phyloP scores from a whole-genome alignment of 2,888 invertebrate genomes.

The Agonopterix arenella region DNA sequence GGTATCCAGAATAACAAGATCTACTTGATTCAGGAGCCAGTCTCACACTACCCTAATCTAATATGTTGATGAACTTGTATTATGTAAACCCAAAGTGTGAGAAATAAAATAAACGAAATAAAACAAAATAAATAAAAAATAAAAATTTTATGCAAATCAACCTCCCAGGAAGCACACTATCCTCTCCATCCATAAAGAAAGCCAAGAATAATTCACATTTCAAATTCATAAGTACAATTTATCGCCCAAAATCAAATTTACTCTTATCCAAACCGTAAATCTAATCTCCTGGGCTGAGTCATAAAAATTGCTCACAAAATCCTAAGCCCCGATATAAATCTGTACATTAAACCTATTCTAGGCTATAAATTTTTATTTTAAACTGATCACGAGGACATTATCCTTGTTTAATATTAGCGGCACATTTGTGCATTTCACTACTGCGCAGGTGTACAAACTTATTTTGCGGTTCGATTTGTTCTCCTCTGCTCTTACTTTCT shows the following conservation, averaged over 20 bases:
- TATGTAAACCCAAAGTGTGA: too few relatives aligned
- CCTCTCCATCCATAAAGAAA: too few relatives aligned
- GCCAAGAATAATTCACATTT: too few relatives aligned
- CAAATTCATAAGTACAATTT: too few relatives aligned
- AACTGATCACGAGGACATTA: conserved; percentile 50
- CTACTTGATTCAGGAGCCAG: too few relatives aligned
- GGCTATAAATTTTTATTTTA: conserved; percentile 47
- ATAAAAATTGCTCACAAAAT: conserved; percentile 7
- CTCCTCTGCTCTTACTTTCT: background rate
- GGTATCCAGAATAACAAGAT: too few relatives aligned
- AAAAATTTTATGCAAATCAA: too few relatives aligned
- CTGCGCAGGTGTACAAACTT: conserved; percentile 1
- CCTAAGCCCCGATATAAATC: conserved; percentile 9
- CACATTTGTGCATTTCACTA: conserved; percentile 35
- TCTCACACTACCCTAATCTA: too few relatives aligned
- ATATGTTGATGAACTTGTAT: too few relatives aligned
- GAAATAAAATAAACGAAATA: too few relatives aligned
- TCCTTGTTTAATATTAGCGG: conserved; percentile 48
- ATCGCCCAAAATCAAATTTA: background rate
- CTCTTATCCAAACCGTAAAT: conserved; percentile 4
- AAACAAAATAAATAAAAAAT: too few relatives aligned
- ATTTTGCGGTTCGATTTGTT: conserved; percentile 2
- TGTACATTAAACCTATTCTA: conserved; percentile 7
- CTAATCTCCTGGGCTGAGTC: conserved; percentile 2
- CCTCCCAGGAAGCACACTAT: too few relatives aligned